Evolutionary conservation across 2,797 vertebrate genomes (phyloP).

Genomic region (Sciurus carolinensis): DNA sequence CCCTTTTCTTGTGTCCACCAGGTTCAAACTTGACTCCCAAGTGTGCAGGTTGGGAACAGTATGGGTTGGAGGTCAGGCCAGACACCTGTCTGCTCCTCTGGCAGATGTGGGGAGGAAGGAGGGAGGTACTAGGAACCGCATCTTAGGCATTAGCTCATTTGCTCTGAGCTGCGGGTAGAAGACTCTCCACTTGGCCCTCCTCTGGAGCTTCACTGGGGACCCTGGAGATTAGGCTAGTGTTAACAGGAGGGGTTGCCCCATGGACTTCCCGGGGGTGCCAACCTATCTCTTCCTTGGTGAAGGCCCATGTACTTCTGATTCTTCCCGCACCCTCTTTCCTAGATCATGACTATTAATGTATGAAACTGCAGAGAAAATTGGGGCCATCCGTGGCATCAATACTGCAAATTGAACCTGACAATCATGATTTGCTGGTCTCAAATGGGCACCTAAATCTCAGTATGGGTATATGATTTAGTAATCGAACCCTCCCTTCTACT

Average conservation of each 20-base stretch:
- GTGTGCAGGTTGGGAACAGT: background rate
- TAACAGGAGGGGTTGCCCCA: background rate
- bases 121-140: background rate
- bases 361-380: constrained; percentile 58
- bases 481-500: constrained; percentile 54
- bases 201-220: background rate
- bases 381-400: constrained; percentile 51
- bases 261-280: background rate
- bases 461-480: constrained; percentile 70
- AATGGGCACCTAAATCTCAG: constrained; percentile 68
- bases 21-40: background rate
- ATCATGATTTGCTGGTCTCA: constrained; percentile 83
- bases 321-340: background rate
- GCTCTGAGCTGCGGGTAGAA: background rate
- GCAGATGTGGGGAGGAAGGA: background rate
- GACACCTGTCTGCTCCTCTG: background rate
- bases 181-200: background rate
- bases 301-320: constrained; percentile 26
- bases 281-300: background rate
- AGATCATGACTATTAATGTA: constrained; percentile 48
- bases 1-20: background rate
- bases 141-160: background rate
- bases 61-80: background rate
- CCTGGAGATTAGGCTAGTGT: fast-evolving
- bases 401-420: constrained; percentile 83